These are phyloP conservation scores for Lasioglossum figueresi DNA, from an alignment of 2,888 invertebrate species.

Conservation along the genomic window DNA sequence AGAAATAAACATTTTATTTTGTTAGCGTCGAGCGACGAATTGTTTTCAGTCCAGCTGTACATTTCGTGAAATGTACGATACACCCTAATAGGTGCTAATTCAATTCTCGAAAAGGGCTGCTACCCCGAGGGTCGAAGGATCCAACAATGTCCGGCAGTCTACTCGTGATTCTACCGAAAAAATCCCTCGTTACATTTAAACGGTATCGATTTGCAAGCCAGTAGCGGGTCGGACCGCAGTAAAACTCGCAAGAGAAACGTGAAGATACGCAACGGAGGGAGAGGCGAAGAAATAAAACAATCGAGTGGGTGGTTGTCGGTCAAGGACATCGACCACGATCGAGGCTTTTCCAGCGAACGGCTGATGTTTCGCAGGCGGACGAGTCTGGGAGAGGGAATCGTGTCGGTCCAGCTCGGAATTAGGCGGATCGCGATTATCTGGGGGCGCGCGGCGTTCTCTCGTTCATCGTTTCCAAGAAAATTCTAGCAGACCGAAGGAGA, in stretches of 20 bases:
- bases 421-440: conserved; percentile 18
- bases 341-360: not conserved
- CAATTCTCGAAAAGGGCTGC: not conserved
- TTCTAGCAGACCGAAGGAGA: conserved; percentile 35
- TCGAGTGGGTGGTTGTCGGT: not conserved
- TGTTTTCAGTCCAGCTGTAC: not conserved
- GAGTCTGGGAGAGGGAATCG: not conserved
- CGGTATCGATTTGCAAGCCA: not conserved
- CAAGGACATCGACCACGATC: conserved; percentile 9
- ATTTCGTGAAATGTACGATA: not conserved
- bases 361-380: not conserved
- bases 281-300: not conserved
- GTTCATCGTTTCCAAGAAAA: conserved; percentile 34
- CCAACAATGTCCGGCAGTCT: not conserved
- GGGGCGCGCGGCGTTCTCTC: conserved; percentile 5
- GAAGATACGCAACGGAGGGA: not conserved
- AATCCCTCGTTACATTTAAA: not conserved
- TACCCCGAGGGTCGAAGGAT: not conserved
- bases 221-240: not conserved
- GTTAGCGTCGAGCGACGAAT: not conserved
- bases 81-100: not conserved
- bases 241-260: not conserved
- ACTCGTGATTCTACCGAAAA: not conserved
- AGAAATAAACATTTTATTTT: not conserved
- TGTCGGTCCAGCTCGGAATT: conserved; percentile 20